Base-by-base conservation (phyloP, 64 coral and sea anemone genomes). In the Stichodactyla mertensii region DNA sequence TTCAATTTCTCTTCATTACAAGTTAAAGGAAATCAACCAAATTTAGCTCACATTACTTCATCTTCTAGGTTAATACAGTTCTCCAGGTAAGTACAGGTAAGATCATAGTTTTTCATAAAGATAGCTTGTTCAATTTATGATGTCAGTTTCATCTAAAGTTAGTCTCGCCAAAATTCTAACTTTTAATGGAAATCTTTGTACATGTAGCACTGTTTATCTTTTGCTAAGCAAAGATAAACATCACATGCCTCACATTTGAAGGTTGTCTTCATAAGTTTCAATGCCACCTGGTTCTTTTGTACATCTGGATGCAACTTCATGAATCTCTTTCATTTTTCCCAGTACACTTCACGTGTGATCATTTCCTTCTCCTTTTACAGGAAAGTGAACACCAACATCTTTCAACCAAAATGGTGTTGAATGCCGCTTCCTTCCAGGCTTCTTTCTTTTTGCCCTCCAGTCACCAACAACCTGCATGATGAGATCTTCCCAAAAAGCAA, bases 181-280 rank as follows among this genome's bases (percentile, higher is more conserved):
- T 92, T 64, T 54, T 86, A 78, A 84, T 92, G 86, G 86, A 66
- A 92, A 27, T 77, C 61, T 80, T 55, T 80, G 88, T n/a, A n/a
- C n/a, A n/a, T n/a, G n/a, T 88, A 93, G 80, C 91, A 93, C 54
- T 93, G 82, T 58, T 84, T 56, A 55, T 92, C 86, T 64, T 80
- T 83, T 82, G 79, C 55, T 69, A 92, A 87, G 80, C 91, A 92
- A 14, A 89, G 79, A 89, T 88, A 84, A 92, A 92, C 91, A 85
- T 77, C 80, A 92, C 91, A 92, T 55, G 71, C 80, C 52, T 83
- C 23, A 82, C 86, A 92, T 59, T 92, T 88, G 67, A 92, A 83
- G 77, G 80, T 92, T 84, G 86, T 85, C 78, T 92, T 92, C 60
- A 80, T 92, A 78, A 83, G 71, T 87, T 85, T 88, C 15, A 70